Evolutionary conservation across 2,888 invertebrate genomes (phyloP).

Genomic region (Megamerina dolium): DNA sequence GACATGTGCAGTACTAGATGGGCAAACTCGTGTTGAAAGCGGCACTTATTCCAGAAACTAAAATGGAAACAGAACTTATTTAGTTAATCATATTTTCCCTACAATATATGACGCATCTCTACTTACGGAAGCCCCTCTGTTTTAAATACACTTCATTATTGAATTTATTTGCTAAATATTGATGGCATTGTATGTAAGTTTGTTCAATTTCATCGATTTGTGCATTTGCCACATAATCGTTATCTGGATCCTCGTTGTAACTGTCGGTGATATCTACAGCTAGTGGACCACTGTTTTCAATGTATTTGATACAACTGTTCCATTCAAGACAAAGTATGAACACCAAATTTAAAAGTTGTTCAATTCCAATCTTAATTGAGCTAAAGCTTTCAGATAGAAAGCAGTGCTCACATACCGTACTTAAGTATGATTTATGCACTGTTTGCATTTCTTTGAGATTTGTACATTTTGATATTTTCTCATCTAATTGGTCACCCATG

Average conservation of each 20-base stretch:
- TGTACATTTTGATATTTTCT: constrained; percentile 30
- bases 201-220: constrained; percentile 42
- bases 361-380: constrained; percentile 34
- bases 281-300: constrained; percentile 25
- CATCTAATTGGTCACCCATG: constrained; percentile 38
- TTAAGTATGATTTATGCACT: constrained; percentile 43
- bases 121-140: constrained; percentile 33
- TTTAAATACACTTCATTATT: constrained; percentile 38
- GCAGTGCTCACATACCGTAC: constrained; percentile 37
- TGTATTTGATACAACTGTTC: constrained; percentile 32
- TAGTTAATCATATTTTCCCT: neutral
- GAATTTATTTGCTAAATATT: constrained; percentile 38
- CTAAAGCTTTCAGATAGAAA: constrained; percentile 31
- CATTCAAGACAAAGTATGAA: constrained; percentile 44
- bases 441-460: constrained; percentile 39
- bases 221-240: constrained; percentile 29
- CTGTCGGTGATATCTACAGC: constrained; percentile 21
- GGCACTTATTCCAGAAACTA: constrained; percentile 39
- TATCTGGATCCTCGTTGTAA: constrained; percentile 14
- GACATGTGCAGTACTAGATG: too few relatives aligned
- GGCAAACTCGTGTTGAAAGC: constrained; percentile 41
- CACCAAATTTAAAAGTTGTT: constrained; percentile 41
- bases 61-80: constrained; percentile 17
- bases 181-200: constrained; percentile 46
- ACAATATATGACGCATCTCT: neutral